phyloP scores from a whole-genome alignment of 2,113 vertebrate genomes.

The Strigops habroptila region DNA sequence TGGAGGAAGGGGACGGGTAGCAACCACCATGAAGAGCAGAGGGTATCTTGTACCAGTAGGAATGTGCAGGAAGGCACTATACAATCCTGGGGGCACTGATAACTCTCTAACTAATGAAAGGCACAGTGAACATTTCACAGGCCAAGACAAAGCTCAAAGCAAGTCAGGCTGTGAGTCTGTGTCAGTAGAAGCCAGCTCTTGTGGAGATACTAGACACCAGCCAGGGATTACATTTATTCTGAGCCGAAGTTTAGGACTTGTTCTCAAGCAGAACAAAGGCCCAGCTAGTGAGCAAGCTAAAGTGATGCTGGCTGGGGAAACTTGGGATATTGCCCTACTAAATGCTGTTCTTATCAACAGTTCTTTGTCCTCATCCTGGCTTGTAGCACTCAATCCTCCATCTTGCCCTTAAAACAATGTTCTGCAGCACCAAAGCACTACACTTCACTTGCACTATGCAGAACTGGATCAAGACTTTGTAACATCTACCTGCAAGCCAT shows the following conservation, averaged over 20 bases:
- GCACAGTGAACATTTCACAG: background rate
- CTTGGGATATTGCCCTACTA: background rate
- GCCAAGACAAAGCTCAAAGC: background rate
- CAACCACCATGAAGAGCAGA: background rate
- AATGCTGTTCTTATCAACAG: background rate
- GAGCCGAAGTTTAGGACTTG: background rate
- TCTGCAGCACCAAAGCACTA: background rate
- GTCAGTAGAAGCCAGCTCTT: background rate
- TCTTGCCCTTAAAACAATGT: background rate
- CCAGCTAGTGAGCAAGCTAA: background rate
- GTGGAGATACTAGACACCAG: background rate
- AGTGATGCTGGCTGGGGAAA: background rate
- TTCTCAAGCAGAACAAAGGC: background rate
- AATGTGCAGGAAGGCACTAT: background rate
- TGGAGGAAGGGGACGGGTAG: background rate
- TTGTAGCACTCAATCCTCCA: background rate
- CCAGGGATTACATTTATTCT: background rate
- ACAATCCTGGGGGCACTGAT: background rate
- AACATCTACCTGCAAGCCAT: background rate
- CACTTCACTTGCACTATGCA: background rate
- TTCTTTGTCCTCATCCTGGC: background rate
- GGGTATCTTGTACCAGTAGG: background rate
- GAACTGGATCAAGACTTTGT: background rate
- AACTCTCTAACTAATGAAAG: background rate
- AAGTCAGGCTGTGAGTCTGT: background rate